Evolutionary conservation across 2,888 invertebrate species (phyloP).

Genomic region (Girardia tigrina): DNA sequence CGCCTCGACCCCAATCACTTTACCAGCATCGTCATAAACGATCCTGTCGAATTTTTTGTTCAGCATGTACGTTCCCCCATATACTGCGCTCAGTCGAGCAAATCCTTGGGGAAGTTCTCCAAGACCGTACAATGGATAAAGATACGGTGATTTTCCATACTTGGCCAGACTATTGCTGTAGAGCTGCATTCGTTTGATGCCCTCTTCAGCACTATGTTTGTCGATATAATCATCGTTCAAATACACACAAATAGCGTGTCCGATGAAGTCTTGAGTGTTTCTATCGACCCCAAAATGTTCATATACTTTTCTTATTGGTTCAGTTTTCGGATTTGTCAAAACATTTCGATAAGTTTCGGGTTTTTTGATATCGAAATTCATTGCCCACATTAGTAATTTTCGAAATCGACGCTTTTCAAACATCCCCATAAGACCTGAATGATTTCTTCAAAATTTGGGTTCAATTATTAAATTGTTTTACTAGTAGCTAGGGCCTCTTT

Average conservation of each 20-base stretch:
- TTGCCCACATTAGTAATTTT: slow-evolving; percentile 85
- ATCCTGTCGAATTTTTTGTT: slow-evolving; percentile 94
- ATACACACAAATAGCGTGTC: slow-evolving; percentile 87
- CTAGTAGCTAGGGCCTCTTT: slow-evolving; percentile 80
- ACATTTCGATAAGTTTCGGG: slow-evolving; percentile 60
- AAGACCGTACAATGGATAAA: slow-evolving; percentile 95
- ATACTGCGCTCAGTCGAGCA: slow-evolving; percentile 76
- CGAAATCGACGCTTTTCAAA: slow-evolving; percentile 96
- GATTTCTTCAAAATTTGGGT: no score
- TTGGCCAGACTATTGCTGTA: slow-evolving; percentile 71
- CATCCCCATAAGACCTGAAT: slow-evolving; percentile 95
- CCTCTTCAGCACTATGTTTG: slow-evolving; percentile 24
- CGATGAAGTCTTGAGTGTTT: slow-evolving; percentile 92
- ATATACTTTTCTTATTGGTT: slow-evolving; percentile 28
- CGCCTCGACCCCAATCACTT: slow-evolving; percentile 82
- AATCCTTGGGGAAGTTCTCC: slow-evolving; percentile 92
- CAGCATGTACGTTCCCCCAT: slow-evolving; percentile 98
- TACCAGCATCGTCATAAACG: slow-evolving; percentile 65
- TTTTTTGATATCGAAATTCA: slow-evolving; percentile 79
- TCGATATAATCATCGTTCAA: slow-evolving; percentile 50
- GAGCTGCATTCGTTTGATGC: neutral
- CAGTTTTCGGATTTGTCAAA: neutral
- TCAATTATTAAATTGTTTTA: slow-evolving; percentile 41
- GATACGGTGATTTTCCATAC: slow-evolving; percentile 92
- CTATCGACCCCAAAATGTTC: slow-evolving; percentile 16